These are phyloP conservation scores for Tauraco hartlaubi DNA, from an alignment of 2,797 vertebrate species.

Conservation along the genomic window DNA sequence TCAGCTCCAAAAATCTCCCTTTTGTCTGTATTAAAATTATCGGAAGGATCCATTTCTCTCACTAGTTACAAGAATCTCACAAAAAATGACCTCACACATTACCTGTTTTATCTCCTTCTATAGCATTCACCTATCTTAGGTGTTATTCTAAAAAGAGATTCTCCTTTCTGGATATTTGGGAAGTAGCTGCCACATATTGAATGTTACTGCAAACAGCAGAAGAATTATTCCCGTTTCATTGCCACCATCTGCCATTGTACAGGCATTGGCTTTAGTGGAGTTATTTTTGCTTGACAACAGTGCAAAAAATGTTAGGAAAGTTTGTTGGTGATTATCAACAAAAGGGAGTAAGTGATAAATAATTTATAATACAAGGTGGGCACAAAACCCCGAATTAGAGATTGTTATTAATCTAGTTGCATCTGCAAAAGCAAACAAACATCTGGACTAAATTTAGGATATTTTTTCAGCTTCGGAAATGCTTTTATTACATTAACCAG, in stretches of 20 bases:
- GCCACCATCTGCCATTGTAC: background rate
- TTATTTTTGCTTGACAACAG: background rate
- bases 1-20: background rate
- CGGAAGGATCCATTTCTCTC: background rate
- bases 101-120: background rate
- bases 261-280: background rate
- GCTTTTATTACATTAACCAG: background rate
- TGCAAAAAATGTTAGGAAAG: background rate
- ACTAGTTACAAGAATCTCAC: background rate
- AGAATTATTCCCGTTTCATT: background rate
- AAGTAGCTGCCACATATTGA: background rate
- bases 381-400: background rate
- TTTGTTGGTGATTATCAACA: background rate
- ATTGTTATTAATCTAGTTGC: background rate
- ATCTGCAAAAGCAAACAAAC: background rate
- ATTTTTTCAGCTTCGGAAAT: background rate
- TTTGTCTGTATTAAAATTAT: background rate
- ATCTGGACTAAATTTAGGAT: background rate
- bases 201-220: rapidly evolving
- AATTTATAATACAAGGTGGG: background rate
- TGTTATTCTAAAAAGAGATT: background rate
- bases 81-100: background rate
- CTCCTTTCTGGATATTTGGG: background rate
- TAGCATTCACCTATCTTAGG: background rate
- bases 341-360: background rate